Evolutionary conservation across 2,113 vertebrate genomes (phyloP).

Genomic region (Sinocyclocheilus rhinocerous): DNA sequence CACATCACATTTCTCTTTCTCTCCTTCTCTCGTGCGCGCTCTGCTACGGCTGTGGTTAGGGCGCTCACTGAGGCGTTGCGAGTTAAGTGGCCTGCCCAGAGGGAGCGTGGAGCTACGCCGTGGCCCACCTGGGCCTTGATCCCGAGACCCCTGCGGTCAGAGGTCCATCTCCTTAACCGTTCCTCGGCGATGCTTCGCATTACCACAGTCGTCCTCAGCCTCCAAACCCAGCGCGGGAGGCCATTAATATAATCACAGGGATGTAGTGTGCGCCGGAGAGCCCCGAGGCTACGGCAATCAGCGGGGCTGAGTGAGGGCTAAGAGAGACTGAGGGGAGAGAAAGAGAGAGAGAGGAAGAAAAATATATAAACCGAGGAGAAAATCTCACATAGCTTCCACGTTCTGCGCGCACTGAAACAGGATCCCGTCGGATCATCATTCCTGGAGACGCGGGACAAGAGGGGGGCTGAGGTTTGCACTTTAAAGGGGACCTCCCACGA

Average conservation of each 20-base stretch:
- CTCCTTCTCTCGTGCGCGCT: background rate
- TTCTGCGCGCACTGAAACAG: conserved; percentile 51
- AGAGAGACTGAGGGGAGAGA: conserved; percentile 51
- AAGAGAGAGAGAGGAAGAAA: conserved; percentile 58
- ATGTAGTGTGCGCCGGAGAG: conserved; percentile 67
- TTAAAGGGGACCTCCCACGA: conserved; percentile 60
- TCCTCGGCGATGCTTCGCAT: conserved; percentile 35
- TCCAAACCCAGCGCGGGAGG: conserved; percentile 57
- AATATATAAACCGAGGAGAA: conserved; percentile 64
- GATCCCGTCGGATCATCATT: conserved; percentile 56
- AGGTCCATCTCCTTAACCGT: conserved; percentile 51
- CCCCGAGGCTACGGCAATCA: conserved; percentile 73
- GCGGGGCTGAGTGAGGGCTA: conserved; percentile 58
- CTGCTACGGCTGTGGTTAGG: conserved; percentile 18
- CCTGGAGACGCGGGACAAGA: conserved; percentile 45
- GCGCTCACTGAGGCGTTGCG: conserved; percentile 46
- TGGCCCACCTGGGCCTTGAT: conserved; percentile 50
- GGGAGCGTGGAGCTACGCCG: conserved; percentile 9
- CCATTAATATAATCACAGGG: conserved; percentile 75
- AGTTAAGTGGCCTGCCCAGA: conserved; percentile 51
- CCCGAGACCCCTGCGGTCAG: conserved; percentile 52
- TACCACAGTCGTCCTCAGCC: conserved; percentile 48
- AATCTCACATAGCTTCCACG: conserved; percentile 60
- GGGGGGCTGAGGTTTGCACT: conserved; percentile 43
- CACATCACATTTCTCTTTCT: conserved; percentile 34